Conservation (phyloP, 2,888 invertebrate species). For the Ochropleura plecta region DNA sequence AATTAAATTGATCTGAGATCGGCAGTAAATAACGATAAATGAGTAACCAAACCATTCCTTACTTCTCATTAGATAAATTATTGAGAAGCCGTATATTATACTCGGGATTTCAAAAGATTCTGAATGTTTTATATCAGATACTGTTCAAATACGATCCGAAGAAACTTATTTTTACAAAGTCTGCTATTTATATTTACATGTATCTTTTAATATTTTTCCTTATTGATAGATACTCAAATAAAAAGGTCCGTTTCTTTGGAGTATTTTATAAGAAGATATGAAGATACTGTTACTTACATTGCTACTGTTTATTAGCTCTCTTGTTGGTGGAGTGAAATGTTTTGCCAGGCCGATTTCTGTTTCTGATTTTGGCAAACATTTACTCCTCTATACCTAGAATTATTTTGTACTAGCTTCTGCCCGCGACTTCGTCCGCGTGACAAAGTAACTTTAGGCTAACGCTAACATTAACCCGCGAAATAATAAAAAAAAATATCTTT, state of each 20-base stretch:
- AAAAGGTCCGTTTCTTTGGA: constrained; percentile 33
- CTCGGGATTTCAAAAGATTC: constrained; percentile 31
- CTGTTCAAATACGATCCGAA: constrained; percentile 37
- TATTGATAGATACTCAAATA: constrained; percentile 38
- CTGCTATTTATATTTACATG: constrained; percentile 41
- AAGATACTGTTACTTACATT: constrained; percentile 4
- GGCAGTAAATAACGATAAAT: background rate
- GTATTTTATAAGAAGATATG: constrained; percentile 19
- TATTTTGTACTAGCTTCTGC: background rate
- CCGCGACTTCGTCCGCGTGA: too few species aligned
- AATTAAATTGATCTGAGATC: background rate
- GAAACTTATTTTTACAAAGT: constrained; percentile 35
- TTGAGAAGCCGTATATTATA: background rate
- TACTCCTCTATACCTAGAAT: background rate
- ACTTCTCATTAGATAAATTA: background rate
- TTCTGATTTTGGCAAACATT: constrained; percentile 2
- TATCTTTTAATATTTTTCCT: constrained; percentile 55
- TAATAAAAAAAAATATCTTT: too few species aligned
- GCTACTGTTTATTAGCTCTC: constrained; percentile 27
- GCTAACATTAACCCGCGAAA: too few species aligned
- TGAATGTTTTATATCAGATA: constrained; percentile 13
- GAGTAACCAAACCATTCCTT: background rate
- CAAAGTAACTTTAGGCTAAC: too few species aligned
- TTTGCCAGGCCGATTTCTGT: background rate
- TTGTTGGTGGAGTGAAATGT: constrained; percentile 15